Evolutionary conservation across 2,888 invertebrate species (phyloP), one percentile per base, ranked within the genome.

Genomic region (Synanthedon tipuliformis): DNA sequence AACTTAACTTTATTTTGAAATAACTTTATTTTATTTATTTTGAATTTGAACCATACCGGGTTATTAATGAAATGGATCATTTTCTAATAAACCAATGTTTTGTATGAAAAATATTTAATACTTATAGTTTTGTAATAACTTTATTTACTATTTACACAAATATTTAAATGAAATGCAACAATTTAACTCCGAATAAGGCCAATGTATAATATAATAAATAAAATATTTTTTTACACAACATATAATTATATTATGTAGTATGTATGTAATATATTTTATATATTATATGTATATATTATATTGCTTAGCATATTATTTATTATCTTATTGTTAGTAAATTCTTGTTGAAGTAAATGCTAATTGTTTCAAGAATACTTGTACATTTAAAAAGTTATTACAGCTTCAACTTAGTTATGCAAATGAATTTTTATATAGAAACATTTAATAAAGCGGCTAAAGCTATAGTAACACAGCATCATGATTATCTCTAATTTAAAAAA

Each of bases 81-180:
- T 34, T 8, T 34, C 34, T 34, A 34, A 2, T 8, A 34, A 34
- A 34, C 34, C 34, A 34, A 34, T 10, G 10, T 34, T 10, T 34
- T 34, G 3, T 34, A 34, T 34, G 3, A 34, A 34, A 34, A 34
- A 34, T 34, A 34, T 59, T 64, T 59, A 55, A 59, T 59, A 64
- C 53, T 51, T 45, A 56, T 59, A 56, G 60, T 62, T 65, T 64
- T 65, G 57, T 57, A 56, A 64, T 62, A 64, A 59, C 60, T 75
- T 75, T 75, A 74, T 75, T 50, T 71, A 66, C 62, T 78, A 77
- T 78, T 70, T 78, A 79, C 75, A 78, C 68, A 72, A 72, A 72
- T 64, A 66, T 75, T 73, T 72, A 58, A 71, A 66, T 57, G 60
- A 60, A 63, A 59, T 66, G 65, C 51, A 68, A 71, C 66, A 73